These are phyloP conservation scores for Cervus canadensis DNA, from an alignment of 2,113 vertebrate species.

Conservation along the genomic window DNA sequence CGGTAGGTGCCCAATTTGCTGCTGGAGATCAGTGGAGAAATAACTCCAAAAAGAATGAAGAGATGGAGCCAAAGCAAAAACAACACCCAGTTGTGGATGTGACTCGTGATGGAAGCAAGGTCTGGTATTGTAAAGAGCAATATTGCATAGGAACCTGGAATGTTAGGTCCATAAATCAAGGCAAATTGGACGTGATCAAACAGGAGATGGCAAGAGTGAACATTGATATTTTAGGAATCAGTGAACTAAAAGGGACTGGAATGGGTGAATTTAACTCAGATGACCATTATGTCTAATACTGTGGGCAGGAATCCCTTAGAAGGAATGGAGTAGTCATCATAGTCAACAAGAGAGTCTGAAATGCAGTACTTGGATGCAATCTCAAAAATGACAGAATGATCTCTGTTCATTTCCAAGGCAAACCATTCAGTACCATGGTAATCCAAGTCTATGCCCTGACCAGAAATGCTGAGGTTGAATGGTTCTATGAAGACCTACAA, in stretches of 20 bases:
- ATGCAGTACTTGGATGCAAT: neutral
- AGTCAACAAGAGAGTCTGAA: neutral
- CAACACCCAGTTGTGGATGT: too few relatives aligned
- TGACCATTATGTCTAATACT: neutral
- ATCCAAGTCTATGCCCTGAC: neutral
- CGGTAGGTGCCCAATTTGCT: too few relatives aligned
- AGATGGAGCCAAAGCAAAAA: too few relatives aligned
- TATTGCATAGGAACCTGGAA: neutral
- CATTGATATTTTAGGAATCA: neutral
- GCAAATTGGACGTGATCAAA: neutral
- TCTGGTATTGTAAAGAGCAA: too few relatives aligned
- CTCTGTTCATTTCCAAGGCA: neutral
- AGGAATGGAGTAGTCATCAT: neutral
- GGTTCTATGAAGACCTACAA: neutral
- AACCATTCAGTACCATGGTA: neutral
- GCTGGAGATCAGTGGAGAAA: too few relatives aligned
- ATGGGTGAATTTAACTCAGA: neutral
- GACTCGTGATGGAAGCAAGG: too few relatives aligned
- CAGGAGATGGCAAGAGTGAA: neutral
- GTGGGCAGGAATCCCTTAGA: neutral
- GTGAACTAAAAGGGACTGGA: neutral
- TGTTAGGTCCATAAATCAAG: neutral
- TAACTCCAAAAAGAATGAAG: too few relatives aligned
- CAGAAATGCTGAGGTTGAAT: neutral
- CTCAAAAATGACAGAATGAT: neutral